Evolutionary conservation across 2,888 invertebrate genomes (phyloP).

Genomic region (Andrena praecox): DNA sequence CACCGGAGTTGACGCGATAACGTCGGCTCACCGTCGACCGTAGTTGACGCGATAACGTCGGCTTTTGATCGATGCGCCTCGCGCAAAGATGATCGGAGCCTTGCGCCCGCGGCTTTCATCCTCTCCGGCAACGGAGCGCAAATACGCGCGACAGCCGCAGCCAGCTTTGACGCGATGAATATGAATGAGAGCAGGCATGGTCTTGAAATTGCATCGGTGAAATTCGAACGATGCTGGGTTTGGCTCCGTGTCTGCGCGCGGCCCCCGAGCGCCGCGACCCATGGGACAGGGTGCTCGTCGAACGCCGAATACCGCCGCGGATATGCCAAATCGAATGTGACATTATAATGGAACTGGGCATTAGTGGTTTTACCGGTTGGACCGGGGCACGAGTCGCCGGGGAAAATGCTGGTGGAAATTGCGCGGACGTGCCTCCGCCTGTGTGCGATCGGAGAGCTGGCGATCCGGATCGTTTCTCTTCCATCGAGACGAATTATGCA

Average conservation of each 20-base stretch:
- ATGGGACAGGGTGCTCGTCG: constrained; percentile 55
- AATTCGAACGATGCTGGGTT: constrained; percentile 65
- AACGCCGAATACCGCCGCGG: constrained; percentile 58
- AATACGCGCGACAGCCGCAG: constrained; percentile 61
- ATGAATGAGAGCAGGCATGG: constrained; percentile 72
- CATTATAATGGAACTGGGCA: constrained; percentile 81
- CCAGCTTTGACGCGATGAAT: constrained; percentile 74
- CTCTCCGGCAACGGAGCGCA: constrained; percentile 49
- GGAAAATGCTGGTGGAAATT: constrained; percentile 69
- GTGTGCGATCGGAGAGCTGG: not conserved
- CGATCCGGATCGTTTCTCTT: not conserved
- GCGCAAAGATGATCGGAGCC: not conserved
- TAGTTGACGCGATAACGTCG: not conserved
- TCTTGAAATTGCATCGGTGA: constrained; percentile 71
- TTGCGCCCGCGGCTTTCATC: not conserved
- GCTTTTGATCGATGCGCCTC: constrained; percentile 5
- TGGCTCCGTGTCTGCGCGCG: constrained; percentile 28
- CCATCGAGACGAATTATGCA: not conserved
- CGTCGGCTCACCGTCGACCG: not conserved
- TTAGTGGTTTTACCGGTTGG: constrained; percentile 78
- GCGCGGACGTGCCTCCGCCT: not conserved
- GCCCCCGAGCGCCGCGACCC: constrained; percentile 27
- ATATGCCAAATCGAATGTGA: constrained; percentile 81
- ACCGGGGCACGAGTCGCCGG: constrained; percentile 69
- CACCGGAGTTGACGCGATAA: not conserved